phyloP scores from a whole-genome alignment of 2,888 invertebrate genomes.

The Poecilus cupreus region DNA sequence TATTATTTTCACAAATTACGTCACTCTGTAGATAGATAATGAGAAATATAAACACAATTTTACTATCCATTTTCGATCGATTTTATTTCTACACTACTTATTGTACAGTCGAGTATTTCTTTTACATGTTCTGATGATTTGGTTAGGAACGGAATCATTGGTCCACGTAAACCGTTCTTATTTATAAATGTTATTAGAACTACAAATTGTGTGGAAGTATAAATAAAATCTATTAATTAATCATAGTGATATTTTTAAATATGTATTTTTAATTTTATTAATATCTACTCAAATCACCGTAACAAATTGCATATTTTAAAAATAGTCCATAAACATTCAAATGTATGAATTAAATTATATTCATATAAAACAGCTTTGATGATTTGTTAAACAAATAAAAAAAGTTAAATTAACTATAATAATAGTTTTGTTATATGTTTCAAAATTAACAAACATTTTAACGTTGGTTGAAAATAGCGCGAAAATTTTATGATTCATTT shows the following conservation, averaged over 20 bases:
- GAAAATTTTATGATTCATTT: slow-evolving; percentile 18
- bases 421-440: no score
- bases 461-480: slow-evolving; percentile 6
- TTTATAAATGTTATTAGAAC: no score
- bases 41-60: slow-evolving; percentile 1
- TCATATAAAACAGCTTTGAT: no score
- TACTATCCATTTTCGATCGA: slow-evolving; percentile 10
- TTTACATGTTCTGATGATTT: slow-evolving; percentile 28
- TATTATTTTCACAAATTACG: slow-evolving; percentile 15
- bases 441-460: no score
- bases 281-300: no score
- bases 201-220: background rate
- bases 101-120: background rate
- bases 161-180: slow-evolving; percentile 34
- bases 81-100: background rate
- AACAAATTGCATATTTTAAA: no score
- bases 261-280: background rate
- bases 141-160: slow-evolving; percentile 28
- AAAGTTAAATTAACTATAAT: no score
- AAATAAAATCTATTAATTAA: background rate
- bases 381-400: no score
- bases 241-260: background rate
- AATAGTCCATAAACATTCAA: no score
- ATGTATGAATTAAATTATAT: no score
- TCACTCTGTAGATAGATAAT: slow-evolving; percentile 7